Percentiles rank a stretch among this genome's conserved stretches.
phyloP scores from a whole-genome alignment of 53 echinoderm and acorn worm species.

The Henricia sp. region DNA sequence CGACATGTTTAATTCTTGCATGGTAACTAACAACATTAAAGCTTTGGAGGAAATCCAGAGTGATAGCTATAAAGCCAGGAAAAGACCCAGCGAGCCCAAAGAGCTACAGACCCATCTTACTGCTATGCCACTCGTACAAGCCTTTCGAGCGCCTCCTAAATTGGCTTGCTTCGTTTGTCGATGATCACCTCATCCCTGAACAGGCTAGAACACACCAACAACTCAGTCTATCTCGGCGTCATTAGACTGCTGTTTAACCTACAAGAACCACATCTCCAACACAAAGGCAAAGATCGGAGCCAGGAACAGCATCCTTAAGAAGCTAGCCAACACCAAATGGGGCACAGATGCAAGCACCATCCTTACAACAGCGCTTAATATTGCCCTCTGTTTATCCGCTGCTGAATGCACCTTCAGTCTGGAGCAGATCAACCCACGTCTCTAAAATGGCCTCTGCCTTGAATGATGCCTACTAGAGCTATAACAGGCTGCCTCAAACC shows the following conservation, averaged over 20 bases:
- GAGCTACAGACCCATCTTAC: conserved; percentile 11
- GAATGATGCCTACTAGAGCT: no score
- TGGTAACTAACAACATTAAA: not conserved
- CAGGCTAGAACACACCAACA: no score
- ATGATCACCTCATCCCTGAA: no score
- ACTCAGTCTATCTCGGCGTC: no score
- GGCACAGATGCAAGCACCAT: no score
- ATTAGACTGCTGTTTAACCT: conserved; percentile 3
- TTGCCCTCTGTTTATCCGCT: not conserved
- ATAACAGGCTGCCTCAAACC: no score
- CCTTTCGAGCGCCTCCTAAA: not conserved
- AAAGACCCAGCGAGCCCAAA: not conserved
- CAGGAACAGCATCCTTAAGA: no score
- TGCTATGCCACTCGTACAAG: no score
- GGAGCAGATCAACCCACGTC: not conserved
- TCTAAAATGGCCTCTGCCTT: not conserved
- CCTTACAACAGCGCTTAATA: not conserved
- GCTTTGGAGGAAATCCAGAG: no score
- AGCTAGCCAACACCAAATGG: no score
- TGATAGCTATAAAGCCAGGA: not conserved
- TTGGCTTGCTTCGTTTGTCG: not conserved
- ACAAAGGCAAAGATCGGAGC: no score
- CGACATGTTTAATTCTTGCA: not conserved
- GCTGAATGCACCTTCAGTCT: not conserved
- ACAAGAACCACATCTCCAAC: no score